Evolutionary conservation across 2,797 vertebrate species (phyloP), one percentile per base, ranked within the genome.

Genomic region (Scolopax rusticola): DNA sequence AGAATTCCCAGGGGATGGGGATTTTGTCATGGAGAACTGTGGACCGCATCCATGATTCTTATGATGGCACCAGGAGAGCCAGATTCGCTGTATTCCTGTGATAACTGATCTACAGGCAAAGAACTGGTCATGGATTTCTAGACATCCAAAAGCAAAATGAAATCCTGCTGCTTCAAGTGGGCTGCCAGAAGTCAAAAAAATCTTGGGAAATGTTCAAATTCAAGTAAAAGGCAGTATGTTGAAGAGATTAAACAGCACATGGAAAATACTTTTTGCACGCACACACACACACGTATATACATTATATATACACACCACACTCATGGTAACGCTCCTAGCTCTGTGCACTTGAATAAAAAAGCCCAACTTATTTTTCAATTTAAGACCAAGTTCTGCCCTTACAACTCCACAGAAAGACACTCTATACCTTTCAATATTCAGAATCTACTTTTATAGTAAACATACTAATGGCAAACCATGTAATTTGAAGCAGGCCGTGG

Each of bases 131-230:
- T 2, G 19, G 56, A 45, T 65, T 85, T 65, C 50, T 50, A 82
- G 65, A 85, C 45, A 75, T 65, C 20, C 67, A 85, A 74, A 45
- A 69, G 41, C 15, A 64, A 91, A 88, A 84, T 54, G 40, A 84
- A 81, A 78, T 74, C 60, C 71, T 57, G 67, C 36, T 81, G 60
- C 50, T 88, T 45, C 60, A 81, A 74, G 25, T 50, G 6, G 24
- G 25, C 51, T 78, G 61, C 76, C 51, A 89, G 21, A 61, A 88
- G 25, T 40, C 14, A 2, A 84, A 53, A 69, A 63, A 54, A 64
- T 8, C 45, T 51, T 69, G 45, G 50, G 12, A 78, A 78, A 79
- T 56, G 30, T 69, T 95, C 43, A 79, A 78, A 78, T 54, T 54
- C 33, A 78, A 88, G 36, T 47, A 61, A 12, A 70, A 69, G 50